phyloP scores from a whole-genome alignment of 2,113 vertebrate species.

The Anhinga anhinga region DNA sequence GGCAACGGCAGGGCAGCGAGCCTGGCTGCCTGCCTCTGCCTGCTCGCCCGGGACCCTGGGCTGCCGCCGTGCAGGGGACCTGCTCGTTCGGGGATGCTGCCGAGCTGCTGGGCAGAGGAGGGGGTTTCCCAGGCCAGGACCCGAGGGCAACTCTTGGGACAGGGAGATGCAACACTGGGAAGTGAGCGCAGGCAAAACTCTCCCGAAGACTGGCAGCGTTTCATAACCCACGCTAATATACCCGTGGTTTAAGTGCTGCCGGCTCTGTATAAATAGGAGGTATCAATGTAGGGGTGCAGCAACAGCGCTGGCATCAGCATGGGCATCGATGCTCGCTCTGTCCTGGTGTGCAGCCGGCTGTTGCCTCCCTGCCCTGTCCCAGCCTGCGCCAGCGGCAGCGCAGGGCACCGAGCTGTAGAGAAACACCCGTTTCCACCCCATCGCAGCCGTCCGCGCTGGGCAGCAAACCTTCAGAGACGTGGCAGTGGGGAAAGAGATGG shows the following conservation, averaged over 20 bases:
- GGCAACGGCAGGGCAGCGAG: not conserved
- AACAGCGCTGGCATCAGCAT: not conserved
- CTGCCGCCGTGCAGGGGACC: not conserved
- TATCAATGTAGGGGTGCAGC: not conserved
- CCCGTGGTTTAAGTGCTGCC: not conserved
- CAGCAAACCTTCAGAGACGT: not conserved
- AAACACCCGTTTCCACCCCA: fast-evolving
- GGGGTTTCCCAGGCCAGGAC: not conserved
- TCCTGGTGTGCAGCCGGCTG: not conserved
- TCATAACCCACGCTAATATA: not conserved
- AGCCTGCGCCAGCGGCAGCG: not conserved
- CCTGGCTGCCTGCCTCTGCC: not conserved
- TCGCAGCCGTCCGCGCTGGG: not conserved
- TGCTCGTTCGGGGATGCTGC: not conserved
- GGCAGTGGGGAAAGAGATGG: not conserved
- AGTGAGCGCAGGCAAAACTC: not conserved
- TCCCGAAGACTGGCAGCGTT: not conserved
- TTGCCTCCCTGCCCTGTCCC: not conserved
- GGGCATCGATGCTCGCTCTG: not conserved
- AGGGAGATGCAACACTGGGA: not conserved
- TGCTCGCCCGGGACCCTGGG: not conserved
- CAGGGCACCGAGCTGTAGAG: not conserved
- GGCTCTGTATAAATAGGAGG: not conserved
- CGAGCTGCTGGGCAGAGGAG: not conserved
- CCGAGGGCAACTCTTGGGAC: not conserved